Percentiles rank a stretch among this genome's conserved stretches.
These are phyloP conservation scores for Pseudomugil gertrudae DNA, from an alignment of 2,797 vertebrate genomes.

Conservation along the genomic window DNA sequence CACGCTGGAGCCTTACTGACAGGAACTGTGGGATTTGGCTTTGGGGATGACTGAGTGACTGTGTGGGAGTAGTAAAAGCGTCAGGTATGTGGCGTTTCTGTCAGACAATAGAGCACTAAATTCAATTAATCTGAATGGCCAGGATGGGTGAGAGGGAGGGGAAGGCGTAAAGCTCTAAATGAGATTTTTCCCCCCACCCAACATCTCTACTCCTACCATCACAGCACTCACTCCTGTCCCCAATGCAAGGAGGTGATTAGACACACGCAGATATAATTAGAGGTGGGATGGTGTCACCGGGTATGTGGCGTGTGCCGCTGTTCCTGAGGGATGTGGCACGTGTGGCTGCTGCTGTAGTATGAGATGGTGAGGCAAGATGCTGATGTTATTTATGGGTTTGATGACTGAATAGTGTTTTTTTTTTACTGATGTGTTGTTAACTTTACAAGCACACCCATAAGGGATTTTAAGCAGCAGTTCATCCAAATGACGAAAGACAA, in stretches of 20 bases:
- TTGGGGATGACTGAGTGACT: slow-evolving; percentile 54
- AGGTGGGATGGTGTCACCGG: slow-evolving; percentile 78
- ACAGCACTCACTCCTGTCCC: slow-evolving; percentile 77
- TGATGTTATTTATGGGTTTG: slow-evolving; percentile 17
- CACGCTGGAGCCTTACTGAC: slow-evolving; percentile 15
- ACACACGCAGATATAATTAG: slow-evolving; percentile 91
- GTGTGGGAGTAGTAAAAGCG: slow-evolving; percentile 46
- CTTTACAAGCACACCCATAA: not conserved
- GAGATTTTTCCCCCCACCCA: slow-evolving; percentile 88
- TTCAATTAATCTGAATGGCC: slow-evolving; percentile 92
- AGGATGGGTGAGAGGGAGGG: slow-evolving; percentile 88
- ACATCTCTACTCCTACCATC: slow-evolving; percentile 65
- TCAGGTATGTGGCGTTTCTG: slow-evolving; percentile 86
- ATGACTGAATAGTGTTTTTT: slow-evolving; percentile 21
- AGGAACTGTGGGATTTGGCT: slow-evolving; percentile 49
- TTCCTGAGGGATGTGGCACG: slow-evolving; percentile 54
- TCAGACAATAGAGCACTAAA: slow-evolving; percentile 91
- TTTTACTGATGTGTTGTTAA: not conserved
- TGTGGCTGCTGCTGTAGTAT: slow-evolving; percentile 34
- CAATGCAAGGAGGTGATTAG: slow-evolving; percentile 92
- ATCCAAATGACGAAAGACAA: not conserved
- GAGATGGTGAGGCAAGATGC: slow-evolving; percentile 18
- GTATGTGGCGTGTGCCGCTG: slow-evolving; percentile 22
- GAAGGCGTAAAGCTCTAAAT: slow-evolving; percentile 94
- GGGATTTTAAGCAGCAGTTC: not conserved